Base-by-base conservation (phyloP, 2,113 vertebrate genomes). In the Genyomyrus donnyi region DNA sequence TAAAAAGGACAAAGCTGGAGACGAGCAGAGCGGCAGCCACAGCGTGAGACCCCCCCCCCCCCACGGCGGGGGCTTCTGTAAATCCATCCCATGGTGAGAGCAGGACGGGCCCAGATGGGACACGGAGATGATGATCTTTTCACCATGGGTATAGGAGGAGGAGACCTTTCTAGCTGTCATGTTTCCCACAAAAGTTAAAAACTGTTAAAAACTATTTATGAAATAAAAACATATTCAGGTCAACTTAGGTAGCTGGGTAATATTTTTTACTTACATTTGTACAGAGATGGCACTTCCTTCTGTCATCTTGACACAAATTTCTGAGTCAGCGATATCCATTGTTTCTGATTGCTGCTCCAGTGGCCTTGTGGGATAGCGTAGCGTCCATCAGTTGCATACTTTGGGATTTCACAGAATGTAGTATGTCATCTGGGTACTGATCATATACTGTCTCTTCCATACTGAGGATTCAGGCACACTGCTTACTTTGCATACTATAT, bases 1-100 rank as follows among this genome's bases (percentile, higher is more conserved):
- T 91, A 85, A 90, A 92, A 70, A 89, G 39, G 87, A 88, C 86
- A 83, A 84, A 88, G 66, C 85, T 27, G 87, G 50, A 46, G n/a
- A 58, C 48, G 85, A 85, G 87, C 46, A 19, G 83, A 80, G 70
- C 53, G 74, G 53, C 80, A 21, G 2, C 45, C 49, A 10, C 48
- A 50, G 19, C n/a, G 3, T 27, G 48, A 27, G 24, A 3, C 48
- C 49, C 46, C 48, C 48, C 19, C 27, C 15, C 83, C 24, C 27
- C 39, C 88, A 24, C 87, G 3, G n/a, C 2, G 6, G 74, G 74
- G 21, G 39, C n/a, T 35, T 31, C 89, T 24, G 2, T 89, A 45
- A 83, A 90, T 91, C 66, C 50, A 83, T 90, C 80, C 7, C 83
- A 83, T 66, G 50, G 24, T 85, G 53, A 56, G 39, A 85, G 87